Evolutionary conservation across 2,797 vertebrate species (phyloP), one percentile per base, ranked within the genome.

Genomic region (Columba guinea): DNA sequence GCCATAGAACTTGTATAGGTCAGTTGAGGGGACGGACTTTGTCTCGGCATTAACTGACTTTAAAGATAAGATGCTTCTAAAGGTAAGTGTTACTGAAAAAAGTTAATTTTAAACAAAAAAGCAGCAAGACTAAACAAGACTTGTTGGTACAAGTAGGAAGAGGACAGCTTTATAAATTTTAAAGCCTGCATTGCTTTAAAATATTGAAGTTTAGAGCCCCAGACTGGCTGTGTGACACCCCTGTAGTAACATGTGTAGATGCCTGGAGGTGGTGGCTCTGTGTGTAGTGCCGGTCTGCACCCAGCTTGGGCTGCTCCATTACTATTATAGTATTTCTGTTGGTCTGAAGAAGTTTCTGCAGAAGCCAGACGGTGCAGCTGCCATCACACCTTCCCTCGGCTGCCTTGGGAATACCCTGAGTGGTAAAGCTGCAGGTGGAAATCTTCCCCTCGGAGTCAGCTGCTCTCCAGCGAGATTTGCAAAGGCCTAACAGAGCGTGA

Each of bases 291-390:
- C n/a, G 11, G 24, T 35, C 49, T 41, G 23, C 59, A 27, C 21
- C 1, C 1, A 67, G 60, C 28, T 23, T 0, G 14, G 23, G 55
- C 4, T 32, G n/a, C 28, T 9, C 65, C 1, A 1, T 11, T 19
- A 13, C 22, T 44, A 46, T 46, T 46, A 46, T 46, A 46, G 44
- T 46, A 46, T 46, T 46, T 46, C 44, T 46, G 44, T 46, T 51
- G 56, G 32, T 3, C 56, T 60, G 69, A 84, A 84, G 65, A 84
- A 84, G 65, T 69, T 93, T 69, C 67, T 8, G 9, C 39, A 48
- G 70, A 63, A 87, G 73, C 21, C 14, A 9, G 53, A 68, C 49
- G 19, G n/a, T 60, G n/a, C 62, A 71, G 88, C 75, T 84, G 4
- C 59, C 46, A 76, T 27, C 63, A 44, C 9, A 3, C n/a, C 34